Evolutionary conservation across 2,888 invertebrate genomes (phyloP).

Genomic region (Drosophila trichaetosa): DNA sequence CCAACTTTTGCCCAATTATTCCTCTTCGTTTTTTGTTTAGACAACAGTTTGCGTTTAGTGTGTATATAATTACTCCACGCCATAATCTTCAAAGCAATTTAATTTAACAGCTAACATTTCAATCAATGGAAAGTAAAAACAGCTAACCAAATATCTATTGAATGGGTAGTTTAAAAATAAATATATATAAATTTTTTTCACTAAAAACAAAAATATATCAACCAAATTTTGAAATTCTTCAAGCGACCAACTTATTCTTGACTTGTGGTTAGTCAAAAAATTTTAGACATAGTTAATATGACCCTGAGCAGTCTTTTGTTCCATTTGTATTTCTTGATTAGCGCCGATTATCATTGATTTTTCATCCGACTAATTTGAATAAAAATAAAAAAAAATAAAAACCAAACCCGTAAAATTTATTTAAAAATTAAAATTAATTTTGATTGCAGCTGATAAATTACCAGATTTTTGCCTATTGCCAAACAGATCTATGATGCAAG

Average conservation of each 20-base stretch:
- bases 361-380: conserved; percentile 26
- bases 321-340: conserved; percentile 33
- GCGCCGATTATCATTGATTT: conserved; percentile 23
- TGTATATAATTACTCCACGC: conserved; percentile 42
- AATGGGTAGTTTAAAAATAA: neutral
- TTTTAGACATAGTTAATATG: neutral
- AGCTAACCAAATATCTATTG: neutral
- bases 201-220: neutral
- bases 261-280: neutral
- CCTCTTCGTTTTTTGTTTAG: conserved; percentile 24
- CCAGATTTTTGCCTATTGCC: conserved; percentile 21
- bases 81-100: conserved; percentile 35
- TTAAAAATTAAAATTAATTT: conserved; percentile 30
- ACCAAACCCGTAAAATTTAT: conserved; percentile 19
- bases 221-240: neutral
- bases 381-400: conserved; percentile 6
- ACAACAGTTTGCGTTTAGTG: conserved; percentile 26
- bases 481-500: conserved; percentile 40
- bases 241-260: conserved; percentile 1
- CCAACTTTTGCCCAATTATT: conserved; percentile 53
- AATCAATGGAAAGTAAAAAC: conserved; percentile 39
- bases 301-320: conserved; percentile 27
- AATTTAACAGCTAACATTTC: conserved; percentile 6
- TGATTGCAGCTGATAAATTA: conserved; percentile 12
- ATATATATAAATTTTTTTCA: neutral